Base-by-base conservation (phyloP, 2,888 invertebrate genomes). In the Caenorhabditis angaria region DNA sequence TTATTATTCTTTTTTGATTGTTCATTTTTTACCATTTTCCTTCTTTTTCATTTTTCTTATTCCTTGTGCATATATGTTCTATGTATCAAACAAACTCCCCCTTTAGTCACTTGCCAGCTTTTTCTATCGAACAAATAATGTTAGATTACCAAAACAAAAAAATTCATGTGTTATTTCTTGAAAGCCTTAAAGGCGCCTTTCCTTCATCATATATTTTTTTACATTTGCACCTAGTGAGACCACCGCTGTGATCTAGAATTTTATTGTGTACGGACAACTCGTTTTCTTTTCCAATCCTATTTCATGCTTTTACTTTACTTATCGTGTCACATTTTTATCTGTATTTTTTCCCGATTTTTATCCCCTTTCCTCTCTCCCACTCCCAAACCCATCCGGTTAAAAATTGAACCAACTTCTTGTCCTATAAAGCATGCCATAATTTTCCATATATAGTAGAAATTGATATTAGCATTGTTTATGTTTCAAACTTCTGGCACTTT, bases 201-300 rank as follows among this genome's bases (percentile, higher is more conserved):
- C 22, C 25, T 54, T 54, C 27, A 14, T 27, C 18, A 3, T 27
- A 18, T n/a, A 5, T 14, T 27, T 29, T 2, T 53, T 20, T 27
- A 50, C 25, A 41, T 24, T 29, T 29, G 48, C 65, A 58, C 70
- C 62, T 70, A 70, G 70, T 70, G 70, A 70, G 51, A 63, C 51
- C 55, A 28, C 28, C 55, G 63, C 69, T 69, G 69, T 69, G 69
- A 69, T 69, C 64, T 69, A 69, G 69, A 28, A 28, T 54, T 18
- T 54, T 54, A 18, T 20, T 54, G 27, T 28, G n/a, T 54, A 54
- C 54, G 54, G 54, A 27, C 27, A 14, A 27, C 12, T n/a, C 22
- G 20, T 2, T 51, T 22, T 51, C 14, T 51, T 51, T 22, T 51
- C 18, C 32, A 32, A 8, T 8, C 41, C 18, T 41, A 41, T 41